phyloP scores from a whole-genome alignment of 2,797 vertebrate species.

The Poecilia picta region DNA sequence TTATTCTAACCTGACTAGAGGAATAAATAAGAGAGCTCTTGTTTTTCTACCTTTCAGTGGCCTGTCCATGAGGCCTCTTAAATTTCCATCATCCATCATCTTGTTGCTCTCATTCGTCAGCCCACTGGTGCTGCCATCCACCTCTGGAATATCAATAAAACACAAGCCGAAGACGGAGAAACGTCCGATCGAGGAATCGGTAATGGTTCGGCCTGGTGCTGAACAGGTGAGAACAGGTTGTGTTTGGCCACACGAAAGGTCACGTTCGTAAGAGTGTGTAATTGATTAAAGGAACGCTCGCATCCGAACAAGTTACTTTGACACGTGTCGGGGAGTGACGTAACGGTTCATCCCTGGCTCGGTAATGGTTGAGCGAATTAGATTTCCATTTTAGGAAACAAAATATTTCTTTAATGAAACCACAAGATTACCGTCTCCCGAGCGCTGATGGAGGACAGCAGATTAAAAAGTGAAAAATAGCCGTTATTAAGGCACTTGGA shows the following conservation, averaged over 20 bases:
- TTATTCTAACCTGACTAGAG: slow-evolving; percentile 3
- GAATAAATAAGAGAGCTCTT: slow-evolving; percentile 19
- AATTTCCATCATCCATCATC: slow-evolving; percentile 36
- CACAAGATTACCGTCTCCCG: not conserved
- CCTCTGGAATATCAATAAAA: slow-evolving; percentile 33
- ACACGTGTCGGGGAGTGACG: not conserved
- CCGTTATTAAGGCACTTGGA: not conserved
- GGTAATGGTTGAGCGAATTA: slow-evolving; percentile 10
- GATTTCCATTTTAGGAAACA: slow-evolving; percentile 15
- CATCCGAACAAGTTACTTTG: not conserved
- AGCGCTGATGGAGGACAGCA: not conserved
- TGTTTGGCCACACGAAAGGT: slow-evolving; percentile 11
- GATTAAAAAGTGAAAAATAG: not conserved
- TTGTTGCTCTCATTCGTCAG: slow-evolving; percentile 12
- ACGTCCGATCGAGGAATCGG: slow-evolving; percentile 1
- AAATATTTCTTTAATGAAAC: slow-evolving; percentile 3
- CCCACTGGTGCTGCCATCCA: not conserved
- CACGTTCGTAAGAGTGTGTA: slow-evolving; percentile 5
- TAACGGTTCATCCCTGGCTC: slow-evolving; percentile 24
- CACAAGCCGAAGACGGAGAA: slow-evolving; percentile 23
- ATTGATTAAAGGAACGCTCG: not conserved
- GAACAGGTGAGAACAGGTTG: not conserved
- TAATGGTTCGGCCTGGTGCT: not conserved
- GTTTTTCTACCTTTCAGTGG: slow-evolving; percentile 19
- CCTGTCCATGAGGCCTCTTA: slow-evolving; percentile 22